Percentiles rank a stretch among this genome's conserved stretches.
Conservation (phyloP, 37 sponge, comb jelly and placozoan species). For the Bolinopsis microptera region DNA sequence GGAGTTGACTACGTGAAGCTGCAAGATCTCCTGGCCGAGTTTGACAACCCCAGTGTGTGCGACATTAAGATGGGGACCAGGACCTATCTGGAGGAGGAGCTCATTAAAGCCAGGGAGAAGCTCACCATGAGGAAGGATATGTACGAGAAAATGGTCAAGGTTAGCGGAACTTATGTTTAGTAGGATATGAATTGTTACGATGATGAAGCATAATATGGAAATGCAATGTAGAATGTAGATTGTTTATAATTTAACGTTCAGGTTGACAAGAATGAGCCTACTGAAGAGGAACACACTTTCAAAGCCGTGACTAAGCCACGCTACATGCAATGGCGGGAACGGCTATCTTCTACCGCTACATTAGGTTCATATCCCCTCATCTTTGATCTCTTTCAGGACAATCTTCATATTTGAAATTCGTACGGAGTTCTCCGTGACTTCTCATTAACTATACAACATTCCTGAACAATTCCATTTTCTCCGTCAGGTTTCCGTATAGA, state of each 20-base stretch:
- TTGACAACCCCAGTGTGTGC: slow-evolving; percentile 96
- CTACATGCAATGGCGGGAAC: slow-evolving; percentile 98
- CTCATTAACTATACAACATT: too few relatives aligned
- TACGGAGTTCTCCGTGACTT: too few relatives aligned
- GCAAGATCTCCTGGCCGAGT: slow-evolving; percentile 93
- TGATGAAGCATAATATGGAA: too few relatives aligned
- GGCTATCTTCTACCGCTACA: slow-evolving; percentile 79
- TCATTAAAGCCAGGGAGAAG: slow-evolving; percentile 77
- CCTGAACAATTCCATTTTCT: too few relatives aligned
- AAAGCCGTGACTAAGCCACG: slow-evolving; percentile 94
- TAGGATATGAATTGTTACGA: background rate
- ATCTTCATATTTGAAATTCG: too few relatives aligned
- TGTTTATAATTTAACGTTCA: too few relatives aligned
- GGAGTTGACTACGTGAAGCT: slow-evolving; percentile 85
- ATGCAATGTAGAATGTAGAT: too few relatives aligned
- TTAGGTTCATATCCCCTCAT: too few relatives aligned
- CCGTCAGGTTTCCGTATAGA: slow-evolving; percentile 83
- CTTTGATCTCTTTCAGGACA: too few relatives aligned
- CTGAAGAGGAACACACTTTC: slow-evolving; percentile 78
- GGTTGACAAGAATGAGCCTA: slow-evolving; percentile 90
- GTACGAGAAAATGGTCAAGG: slow-evolving; percentile 90
- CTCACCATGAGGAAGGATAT: slow-evolving; percentile 81
- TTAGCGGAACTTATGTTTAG: too few relatives aligned
- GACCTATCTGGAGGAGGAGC: slow-evolving; percentile 92
- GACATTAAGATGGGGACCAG: slow-evolving; percentile 95